Evolutionary conservation across 2,888 invertebrate species (phyloP).

Genomic region (Heteromyza rotundicornis): DNA sequence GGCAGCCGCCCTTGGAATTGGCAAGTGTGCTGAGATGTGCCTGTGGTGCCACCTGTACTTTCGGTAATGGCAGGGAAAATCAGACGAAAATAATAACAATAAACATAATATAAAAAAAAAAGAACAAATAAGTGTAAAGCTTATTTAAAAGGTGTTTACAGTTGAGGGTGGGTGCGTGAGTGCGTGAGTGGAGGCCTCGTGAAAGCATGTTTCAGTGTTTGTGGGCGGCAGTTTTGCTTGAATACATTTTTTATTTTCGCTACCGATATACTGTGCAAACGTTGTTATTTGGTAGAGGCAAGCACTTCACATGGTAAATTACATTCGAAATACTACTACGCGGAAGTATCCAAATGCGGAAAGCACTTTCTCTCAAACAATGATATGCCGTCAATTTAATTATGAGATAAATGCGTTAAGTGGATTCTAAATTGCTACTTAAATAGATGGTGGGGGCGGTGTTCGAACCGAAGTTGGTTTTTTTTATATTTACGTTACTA

Average conservation of each 20-base stretch:
- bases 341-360: neutral
- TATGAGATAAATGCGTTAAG: slow-evolving; percentile 20
- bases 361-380: neutral
- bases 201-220: neutral
- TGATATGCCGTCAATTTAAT: slow-evolving; percentile 15
- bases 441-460: too few species aligned
- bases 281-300: too few species aligned
- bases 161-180: neutral
- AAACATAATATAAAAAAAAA: neutral
- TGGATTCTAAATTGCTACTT: slow-evolving; percentile 10
- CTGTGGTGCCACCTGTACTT: slow-evolving; percentile 37
- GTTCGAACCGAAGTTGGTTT: too few species aligned
- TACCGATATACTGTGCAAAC: neutral
- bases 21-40: slow-evolving; percentile 30
- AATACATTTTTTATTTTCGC: neutral
- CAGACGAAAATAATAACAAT: neutral
- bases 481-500: too few species aligned
- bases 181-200: neutral
- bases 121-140: slow-evolving; percentile 45
- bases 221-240: neutral
- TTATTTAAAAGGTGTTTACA: slow-evolving; percentile 31
- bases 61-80: too few species aligned
- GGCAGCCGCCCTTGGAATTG: slow-evolving; percentile 52
- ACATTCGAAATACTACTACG: too few species aligned
- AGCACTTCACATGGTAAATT: slow-evolving; percentile 9